Evolutionary conservation across 2,797 vertebrate genomes (phyloP).

Genomic region (Darevskia mixta): DNA sequence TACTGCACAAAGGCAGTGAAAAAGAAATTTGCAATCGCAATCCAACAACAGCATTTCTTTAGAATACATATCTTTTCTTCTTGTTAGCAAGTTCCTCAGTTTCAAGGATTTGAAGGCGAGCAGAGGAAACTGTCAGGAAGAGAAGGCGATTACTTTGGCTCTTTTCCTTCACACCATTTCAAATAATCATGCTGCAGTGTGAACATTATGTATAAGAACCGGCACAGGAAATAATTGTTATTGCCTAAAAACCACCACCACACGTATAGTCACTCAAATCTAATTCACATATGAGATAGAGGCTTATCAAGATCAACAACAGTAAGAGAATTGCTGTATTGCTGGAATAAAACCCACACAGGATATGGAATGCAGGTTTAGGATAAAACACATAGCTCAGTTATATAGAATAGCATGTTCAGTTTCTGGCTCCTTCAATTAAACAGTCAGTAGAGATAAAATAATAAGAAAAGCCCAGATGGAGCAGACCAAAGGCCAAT

Average conservation of each 20-base stretch:
- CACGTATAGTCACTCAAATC: neutral
- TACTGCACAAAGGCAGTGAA: neutral
- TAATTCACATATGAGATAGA: constrained; percentile 1
- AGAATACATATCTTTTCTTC: neutral
- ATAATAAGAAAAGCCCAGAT: too few relatives aligned
- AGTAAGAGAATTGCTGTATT: neutral
- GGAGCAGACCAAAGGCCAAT: too few relatives aligned
- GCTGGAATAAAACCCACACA: neutral
- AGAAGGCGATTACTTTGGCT: neutral
- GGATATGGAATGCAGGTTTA: neutral
- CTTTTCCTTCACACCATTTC: neutral
- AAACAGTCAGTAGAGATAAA: neutral
- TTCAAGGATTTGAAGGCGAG: neutral
- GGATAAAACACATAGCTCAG: neutral
- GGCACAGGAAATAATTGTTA: neutral
- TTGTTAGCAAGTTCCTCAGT: neutral
- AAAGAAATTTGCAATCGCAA: neutral
- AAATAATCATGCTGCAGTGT: neutral
- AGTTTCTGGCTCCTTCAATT: too few relatives aligned
- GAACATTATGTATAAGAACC: neutral
- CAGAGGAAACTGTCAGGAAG: neutral
- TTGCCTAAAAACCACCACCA: neutral
- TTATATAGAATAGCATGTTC: too few relatives aligned
- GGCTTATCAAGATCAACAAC: neutral
- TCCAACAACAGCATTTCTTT: neutral